phyloP scores from a whole-genome alignment of 2,113 vertebrate genomes.

The Terrapene triunguis region DNA sequence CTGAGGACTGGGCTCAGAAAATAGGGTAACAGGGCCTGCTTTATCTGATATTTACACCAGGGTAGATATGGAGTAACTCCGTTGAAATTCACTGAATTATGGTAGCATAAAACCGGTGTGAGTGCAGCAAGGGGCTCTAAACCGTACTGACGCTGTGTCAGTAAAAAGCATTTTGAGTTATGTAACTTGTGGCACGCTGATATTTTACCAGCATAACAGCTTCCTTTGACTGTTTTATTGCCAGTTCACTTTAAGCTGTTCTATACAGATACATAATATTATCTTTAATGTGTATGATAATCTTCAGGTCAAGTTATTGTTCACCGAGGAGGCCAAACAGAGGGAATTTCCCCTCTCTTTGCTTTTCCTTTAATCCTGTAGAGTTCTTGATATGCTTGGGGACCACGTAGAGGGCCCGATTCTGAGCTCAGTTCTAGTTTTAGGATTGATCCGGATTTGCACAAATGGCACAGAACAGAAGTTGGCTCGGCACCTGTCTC shows the following conservation, averaged over 20 bases:
- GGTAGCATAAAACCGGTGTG: constrained; percentile 28
- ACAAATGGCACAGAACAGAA: constrained; percentile 17
- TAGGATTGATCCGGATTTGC: constrained; percentile 33
- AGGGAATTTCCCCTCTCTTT: constrained; percentile 5
- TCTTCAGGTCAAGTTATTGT: background rate
- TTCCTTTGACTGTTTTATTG: constrained; percentile 49
- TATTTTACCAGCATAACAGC: constrained; percentile 42
- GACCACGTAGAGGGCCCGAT: background rate
- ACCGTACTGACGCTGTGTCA: constrained; percentile 15
- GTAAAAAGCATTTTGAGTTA: constrained; percentile 60
- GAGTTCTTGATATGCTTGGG: background rate
- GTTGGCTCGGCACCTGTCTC: constrained; percentile 23
- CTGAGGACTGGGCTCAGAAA: background rate
- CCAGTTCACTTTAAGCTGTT: constrained; percentile 42
- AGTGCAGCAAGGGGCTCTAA: constrained; percentile 44
- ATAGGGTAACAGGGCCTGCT: background rate
- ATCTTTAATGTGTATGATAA: constrained; percentile 32
- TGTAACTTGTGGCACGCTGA: constrained; percentile 11
- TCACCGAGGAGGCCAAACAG: background rate
- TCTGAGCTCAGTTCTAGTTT: constrained; percentile 9
- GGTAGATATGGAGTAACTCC: constrained; percentile 53
- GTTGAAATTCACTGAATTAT: constrained; percentile 33
- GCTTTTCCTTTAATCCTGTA: background rate
- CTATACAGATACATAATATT: constrained; percentile 38
- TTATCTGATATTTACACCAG: constrained; percentile 26